Percentiles rank a stretch among this genome's conserved stretches.
These are phyloP conservation scores for Melanogrammus aeglefinus DNA, from an alignment of 2,797 vertebrate genomes.

Conservation along the genomic window DNA sequence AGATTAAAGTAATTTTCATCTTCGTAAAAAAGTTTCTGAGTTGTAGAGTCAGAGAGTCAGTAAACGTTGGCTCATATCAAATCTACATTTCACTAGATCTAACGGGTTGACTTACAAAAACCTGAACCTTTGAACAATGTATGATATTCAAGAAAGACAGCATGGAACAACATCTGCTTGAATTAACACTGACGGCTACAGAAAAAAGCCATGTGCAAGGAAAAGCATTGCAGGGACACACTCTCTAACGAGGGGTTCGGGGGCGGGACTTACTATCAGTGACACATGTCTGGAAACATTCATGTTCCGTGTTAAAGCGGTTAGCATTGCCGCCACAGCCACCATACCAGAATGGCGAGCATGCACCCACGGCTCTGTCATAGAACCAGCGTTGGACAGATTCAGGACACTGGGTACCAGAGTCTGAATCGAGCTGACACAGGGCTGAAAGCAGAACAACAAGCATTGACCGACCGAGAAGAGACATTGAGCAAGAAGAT, in stretches of 20 bases:
- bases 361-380: slow-evolving; percentile 62
- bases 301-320: slow-evolving; percentile 68
- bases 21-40: neutral
- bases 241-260: neutral
- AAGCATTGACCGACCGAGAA: neutral
- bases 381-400: slow-evolving; percentile 67
- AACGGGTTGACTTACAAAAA: neutral
- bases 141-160: too few relatives aligned
- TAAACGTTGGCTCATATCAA: neutral
- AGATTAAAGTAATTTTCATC: neutral
- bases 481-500: neutral
- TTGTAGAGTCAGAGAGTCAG: neutral
- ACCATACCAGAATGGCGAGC: slow-evolving; percentile 72
- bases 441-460: slow-evolving; percentile 68
- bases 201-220: neutral
- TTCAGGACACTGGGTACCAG: slow-evolving; percentile 51
- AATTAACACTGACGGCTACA: neutral
- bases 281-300: slow-evolving; percentile 67
- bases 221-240: neutral
- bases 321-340: slow-evolving; percentile 74
- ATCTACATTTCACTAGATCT: neutral
- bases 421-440: slow-evolving; percentile 61
- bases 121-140: neutral
- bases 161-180: too few relatives aligned
- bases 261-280: slow-evolving; percentile 58